A percentile compares a stretch with the other conserved stretches of the same genome.
Evolutionary conservation across 1,140 invertebrate genomes (phyloP).

Genomic region (Belonocnema kinseyi): DNA sequence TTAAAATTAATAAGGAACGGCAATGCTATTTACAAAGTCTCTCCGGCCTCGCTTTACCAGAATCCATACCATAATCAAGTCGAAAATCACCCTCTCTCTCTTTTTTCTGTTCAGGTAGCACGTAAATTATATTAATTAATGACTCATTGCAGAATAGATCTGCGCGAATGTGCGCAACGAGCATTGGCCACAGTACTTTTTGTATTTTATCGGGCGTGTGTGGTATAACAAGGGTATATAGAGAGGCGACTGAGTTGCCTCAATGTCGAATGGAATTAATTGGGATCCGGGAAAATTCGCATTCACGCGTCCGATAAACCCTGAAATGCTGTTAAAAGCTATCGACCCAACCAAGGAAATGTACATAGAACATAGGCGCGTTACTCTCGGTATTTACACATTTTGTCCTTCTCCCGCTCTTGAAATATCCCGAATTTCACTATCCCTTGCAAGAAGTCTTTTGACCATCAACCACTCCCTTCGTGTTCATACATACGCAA

Average conservation of each 20-base stretch:
- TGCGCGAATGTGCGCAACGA: conserved; percentile 40
- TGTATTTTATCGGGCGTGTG: background rate
- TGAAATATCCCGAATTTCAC: conserved; percentile 56
- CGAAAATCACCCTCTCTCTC: background rate
- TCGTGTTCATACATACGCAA: conserved; percentile 5
- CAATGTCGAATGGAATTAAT: conserved; percentile 53
- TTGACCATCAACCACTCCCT: conserved; percentile 17
- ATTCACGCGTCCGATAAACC: conserved; percentile 48
- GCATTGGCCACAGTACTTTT: background rate
- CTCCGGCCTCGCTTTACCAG: too few relatives aligned
- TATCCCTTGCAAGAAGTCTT: conserved; percentile 39
- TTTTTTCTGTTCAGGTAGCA: background rate
- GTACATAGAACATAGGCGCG: conserved; percentile 42
- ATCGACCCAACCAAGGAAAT: conserved; percentile 48
- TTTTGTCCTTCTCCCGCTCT: conserved; percentile 47
- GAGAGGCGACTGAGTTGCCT: conserved; percentile 38
- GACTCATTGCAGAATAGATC: conserved; percentile 46
- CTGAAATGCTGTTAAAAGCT: conserved; percentile 50
- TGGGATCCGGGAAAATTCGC: conserved; percentile 44
- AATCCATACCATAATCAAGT: background rate
- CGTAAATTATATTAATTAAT: conserved; percentile 43
- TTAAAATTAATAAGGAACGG: too few relatives aligned
- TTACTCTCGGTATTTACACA: conserved; percentile 56
- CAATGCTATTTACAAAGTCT: too few relatives aligned
- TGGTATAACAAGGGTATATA: background rate